Percentiles rank a stretch among this genome's conserved stretches.
These are phyloP conservation scores for Drosophila prolongata DNA, from an alignment of 2,888 invertebrate species.

Conservation along the genomic window DNA sequence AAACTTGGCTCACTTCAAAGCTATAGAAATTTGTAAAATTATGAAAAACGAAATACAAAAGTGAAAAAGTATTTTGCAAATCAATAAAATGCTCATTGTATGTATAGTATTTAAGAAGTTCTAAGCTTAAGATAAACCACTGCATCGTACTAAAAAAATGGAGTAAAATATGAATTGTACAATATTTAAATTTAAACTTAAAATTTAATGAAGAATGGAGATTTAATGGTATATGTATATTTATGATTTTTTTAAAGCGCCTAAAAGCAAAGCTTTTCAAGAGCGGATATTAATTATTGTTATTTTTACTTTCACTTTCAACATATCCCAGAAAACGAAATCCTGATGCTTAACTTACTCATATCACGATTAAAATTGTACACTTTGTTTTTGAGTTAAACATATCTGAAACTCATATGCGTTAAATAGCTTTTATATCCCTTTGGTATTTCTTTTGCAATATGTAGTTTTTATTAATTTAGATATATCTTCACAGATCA, in stretches of 20 bases:
- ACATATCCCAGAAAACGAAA: not conserved
- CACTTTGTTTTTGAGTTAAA: not conserved
- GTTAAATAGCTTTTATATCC: too few species aligned
- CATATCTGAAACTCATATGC: slow-evolving; percentile 8
- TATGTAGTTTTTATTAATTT: too few species aligned
- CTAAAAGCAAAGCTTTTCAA: slow-evolving; percentile 3
- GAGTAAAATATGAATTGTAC: slow-evolving; percentile 11
- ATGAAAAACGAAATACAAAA: slow-evolving; percentile 20
- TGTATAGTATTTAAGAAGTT: slow-evolving; percentile 55
- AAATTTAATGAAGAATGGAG: not conserved
- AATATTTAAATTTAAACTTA: slow-evolving; percentile 1
- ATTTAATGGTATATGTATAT: not conserved
- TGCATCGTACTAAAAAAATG: not conserved
- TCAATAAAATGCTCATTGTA: slow-evolving; percentile 66
- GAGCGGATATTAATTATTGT: not conserved
- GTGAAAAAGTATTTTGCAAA: slow-evolving; percentile 32
- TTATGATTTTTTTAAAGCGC: not conserved
- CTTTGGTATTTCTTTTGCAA: too few species aligned
- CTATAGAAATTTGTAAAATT: slow-evolving; percentile 40
- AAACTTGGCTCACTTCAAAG: slow-evolving; percentile 33
- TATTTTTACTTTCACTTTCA: not conserved
- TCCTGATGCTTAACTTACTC: not conserved
- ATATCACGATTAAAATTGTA: not conserved
- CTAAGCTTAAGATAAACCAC: slow-evolving; percentile 12
- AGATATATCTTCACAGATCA: too few species aligned